Evolutionary conservation across 2,888 invertebrate species (phyloP), one percentile per base, ranked within the genome.

Genomic region (Sisyra terminalis): DNA sequence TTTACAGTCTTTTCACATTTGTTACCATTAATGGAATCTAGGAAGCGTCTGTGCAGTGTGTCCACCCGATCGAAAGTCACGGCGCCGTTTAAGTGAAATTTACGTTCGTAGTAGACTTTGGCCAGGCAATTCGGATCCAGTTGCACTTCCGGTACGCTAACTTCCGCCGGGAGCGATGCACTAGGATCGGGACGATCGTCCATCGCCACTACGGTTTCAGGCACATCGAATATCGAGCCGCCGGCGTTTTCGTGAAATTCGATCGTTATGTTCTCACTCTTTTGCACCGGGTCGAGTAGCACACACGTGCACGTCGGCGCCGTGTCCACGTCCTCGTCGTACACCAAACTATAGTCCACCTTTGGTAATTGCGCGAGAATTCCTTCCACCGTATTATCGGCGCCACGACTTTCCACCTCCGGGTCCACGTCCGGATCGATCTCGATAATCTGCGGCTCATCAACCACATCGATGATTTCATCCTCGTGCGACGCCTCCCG

Each of bases 341-440:
- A 44, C 17, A 58, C 46, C n/a, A 52, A 49, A 3, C 53, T 48
- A 29, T 46, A 58, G 57, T 80, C 73, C 42, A 83, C 57, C 1
- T 79, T 77, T 38, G 82, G 82, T 52, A 83, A 64, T 53, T 70
- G 66, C 16, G 73, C 66, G 50, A 78, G 61, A 45, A 79, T 76
- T 47, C 73, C 73, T 50, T 73, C 71, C 14, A 71, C 66, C 10
- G 68, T 66, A 31, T 64, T 59, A 24, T 15, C 29, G 14, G 30
- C 10, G 2, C 31, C 10, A 10, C 14, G 24, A 10, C 29, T 40
- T 13, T 38, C 36, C 15, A 44, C 40, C 14, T 45, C 36, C 32
- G 17, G 37, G 40, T 41, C 29, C 32, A 41, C 47, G 34, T 42
- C 46, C 31, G 47, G 44, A 40, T 49, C 46, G 40, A 47, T 57